Conservation (phyloP, 2,113 vertebrate species). For the Mormyrus iriodes region DNA sequence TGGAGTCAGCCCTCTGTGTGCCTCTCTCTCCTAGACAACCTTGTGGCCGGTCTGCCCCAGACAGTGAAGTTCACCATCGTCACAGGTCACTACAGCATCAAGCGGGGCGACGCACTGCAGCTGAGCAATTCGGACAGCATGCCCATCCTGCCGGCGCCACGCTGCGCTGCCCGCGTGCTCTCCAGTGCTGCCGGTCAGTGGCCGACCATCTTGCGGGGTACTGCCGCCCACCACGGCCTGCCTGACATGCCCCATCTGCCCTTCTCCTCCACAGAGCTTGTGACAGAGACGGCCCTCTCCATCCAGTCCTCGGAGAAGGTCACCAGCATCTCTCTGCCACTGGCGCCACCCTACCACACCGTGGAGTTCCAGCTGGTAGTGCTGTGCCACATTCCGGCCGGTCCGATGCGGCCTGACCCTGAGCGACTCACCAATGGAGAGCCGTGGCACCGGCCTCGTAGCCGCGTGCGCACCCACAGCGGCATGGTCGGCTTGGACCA, state of each 20-base stretch:
- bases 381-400: slow-evolving; percentile 76
- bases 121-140: slow-evolving; percentile 83
- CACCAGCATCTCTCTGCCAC: slow-evolving; percentile 82
- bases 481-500: slow-evolving; percentile 80
- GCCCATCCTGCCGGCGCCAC: slow-evolving; percentile 70
- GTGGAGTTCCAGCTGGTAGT: slow-evolving; percentile 90
- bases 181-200: slow-evolving; percentile 67
- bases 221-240: neutral
- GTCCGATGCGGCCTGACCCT: slow-evolving; percentile 51
- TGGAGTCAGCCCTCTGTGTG: neutral
- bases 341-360: slow-evolving; percentile 78
- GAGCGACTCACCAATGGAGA: slow-evolving; percentile 67
- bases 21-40: slow-evolving; percentile 66
- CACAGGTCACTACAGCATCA: slow-evolving; percentile 85
- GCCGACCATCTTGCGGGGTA: neutral
- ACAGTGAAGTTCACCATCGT: slow-evolving; percentile 85
- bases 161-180: slow-evolving; percentile 71
- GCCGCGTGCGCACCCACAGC: slow-evolving; percentile 64
- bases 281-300: slow-evolving; percentile 62
- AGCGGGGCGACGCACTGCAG: slow-evolving; percentile 85
- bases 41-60: slow-evolving; percentile 92
- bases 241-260: neutral
- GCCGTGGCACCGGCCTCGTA: slow-evolving; percentile 60
- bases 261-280: slow-evolving; percentile 57
- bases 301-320: slow-evolving; percentile 90